A percentile compares a stretch with the other conserved stretches of the same genome.
These are phyloP conservation scores for Turritopsis rubra DNA, from an alignment of 30 jellyfish, hydroid and myxozoan genomes.

Conservation along the genomic window DNA sequence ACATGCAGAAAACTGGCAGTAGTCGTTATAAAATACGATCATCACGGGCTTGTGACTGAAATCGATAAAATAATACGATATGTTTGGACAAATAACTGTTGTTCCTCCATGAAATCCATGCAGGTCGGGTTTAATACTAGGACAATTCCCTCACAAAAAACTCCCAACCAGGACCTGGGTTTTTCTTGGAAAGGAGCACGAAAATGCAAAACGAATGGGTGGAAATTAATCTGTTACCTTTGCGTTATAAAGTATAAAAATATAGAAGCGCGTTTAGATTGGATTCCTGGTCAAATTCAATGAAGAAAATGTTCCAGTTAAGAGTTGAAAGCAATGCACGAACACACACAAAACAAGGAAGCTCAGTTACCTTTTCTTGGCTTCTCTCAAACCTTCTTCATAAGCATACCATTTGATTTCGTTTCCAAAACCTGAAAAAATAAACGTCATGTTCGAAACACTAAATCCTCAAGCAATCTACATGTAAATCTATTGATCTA, in stretches of 20 bases:
- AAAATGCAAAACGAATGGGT: too few species aligned
- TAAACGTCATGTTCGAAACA: not conserved
- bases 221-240: too few species aligned
- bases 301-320: too few species aligned
- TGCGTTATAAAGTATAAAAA: too few species aligned
- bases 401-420: constrained; percentile 52
- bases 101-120: too few species aligned
- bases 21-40: constrained; percentile 73
- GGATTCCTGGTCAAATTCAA: too few species aligned
- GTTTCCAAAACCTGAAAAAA: constrained; percentile 34
- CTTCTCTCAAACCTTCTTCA: constrained; percentile 69
- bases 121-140: too few species aligned
- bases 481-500: not conserved
- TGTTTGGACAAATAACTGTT: too few species aligned
- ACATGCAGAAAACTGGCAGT: constrained; percentile 85
- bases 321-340: not conserved
- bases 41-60: constrained; percentile 74
- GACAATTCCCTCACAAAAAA: not conserved
- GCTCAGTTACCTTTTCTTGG: constrained; percentile 65
- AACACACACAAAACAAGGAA: not conserved
- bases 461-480: not conserved
- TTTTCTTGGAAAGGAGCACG: too few species aligned
- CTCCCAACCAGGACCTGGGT: too few species aligned
- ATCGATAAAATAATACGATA: not conserved
- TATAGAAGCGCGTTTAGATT: too few species aligned